phyloP scores from a whole-genome alignment of 2,888 invertebrate species.

The Himalopsyche anomala region DNA sequence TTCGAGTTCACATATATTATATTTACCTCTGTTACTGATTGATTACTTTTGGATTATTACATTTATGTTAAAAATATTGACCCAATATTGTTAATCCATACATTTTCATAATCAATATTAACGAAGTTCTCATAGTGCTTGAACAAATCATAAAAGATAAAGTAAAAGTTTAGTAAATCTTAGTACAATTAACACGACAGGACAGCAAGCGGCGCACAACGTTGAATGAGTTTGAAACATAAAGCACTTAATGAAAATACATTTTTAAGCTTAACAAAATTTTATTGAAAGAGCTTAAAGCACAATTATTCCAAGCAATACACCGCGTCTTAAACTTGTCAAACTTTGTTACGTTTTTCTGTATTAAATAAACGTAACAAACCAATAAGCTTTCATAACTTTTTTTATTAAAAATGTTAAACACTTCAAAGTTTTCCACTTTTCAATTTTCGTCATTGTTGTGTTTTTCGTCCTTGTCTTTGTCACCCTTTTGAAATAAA shows the following conservation, averaged over 20 bases:
- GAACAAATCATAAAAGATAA: no score
- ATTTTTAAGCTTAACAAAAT: not conserved
- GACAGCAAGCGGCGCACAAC: no score
- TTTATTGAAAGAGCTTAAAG: not conserved
- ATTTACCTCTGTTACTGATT: no score
- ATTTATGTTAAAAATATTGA: no score
- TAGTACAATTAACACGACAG: no score
- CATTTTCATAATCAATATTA: no score
- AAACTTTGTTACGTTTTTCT: slow-evolving; percentile 4
- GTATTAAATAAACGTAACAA: not conserved
- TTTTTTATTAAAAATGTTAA: slow-evolving; percentile 20
- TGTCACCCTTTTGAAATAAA: slow-evolving; percentile 19
- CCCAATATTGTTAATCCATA: no score
- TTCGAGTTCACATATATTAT: no score
- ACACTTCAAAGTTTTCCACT: slow-evolving; percentile 9
- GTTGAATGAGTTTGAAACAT: no score
- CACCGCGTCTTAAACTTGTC: not conserved
- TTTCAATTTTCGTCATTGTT: slow-evolving; percentile 22
- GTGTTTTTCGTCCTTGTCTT: slow-evolving; percentile 3
- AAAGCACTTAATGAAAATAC: not conserved
- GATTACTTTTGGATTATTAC: no score
- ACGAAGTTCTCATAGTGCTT: no score
- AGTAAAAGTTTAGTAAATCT: no score
- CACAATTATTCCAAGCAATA: not conserved
- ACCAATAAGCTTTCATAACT: slow-evolving; percentile 19